Evolutionary conservation across 1,140 invertebrate genomes (phyloP).

Genomic region (Charaxes varanes): DNA sequence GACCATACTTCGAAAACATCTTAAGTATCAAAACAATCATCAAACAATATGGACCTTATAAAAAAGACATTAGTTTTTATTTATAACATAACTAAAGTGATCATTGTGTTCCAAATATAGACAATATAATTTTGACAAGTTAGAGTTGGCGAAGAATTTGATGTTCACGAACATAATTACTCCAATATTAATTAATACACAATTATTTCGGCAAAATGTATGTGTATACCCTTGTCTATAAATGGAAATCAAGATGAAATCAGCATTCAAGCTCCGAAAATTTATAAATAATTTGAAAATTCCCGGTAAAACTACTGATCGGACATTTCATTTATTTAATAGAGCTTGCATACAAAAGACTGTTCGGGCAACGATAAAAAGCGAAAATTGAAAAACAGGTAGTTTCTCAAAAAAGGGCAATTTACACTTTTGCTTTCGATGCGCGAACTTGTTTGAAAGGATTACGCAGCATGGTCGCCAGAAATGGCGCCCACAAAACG

Average conservation of each 20-base stretch:
- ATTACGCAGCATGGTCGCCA: slow-evolving; percentile 14
- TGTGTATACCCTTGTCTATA: too few relatives aligned
- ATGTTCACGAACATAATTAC: too few relatives aligned
- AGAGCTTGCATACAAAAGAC: slow-evolving; percentile 20
- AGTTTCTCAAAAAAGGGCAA: neutral
- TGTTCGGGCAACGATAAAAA: slow-evolving; percentile 12
- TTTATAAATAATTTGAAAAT: slow-evolving; percentile 1
- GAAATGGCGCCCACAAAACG: slow-evolving; percentile 10
- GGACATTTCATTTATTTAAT: slow-evolving; percentile 2
- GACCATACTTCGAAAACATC: slow-evolving; percentile 45
- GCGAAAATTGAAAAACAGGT: neutral
- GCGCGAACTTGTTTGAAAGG: slow-evolving; percentile 16
- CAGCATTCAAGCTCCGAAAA: slow-evolving; percentile 18
- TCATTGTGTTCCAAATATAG: slow-evolving; percentile 18
- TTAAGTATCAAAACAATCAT: slow-evolving; percentile 60
- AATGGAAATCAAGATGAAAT: slow-evolving; percentile 15
- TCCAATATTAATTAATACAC: too few relatives aligned
- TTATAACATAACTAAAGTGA: slow-evolving; percentile 39
- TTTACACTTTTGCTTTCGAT: slow-evolving; percentile 4
- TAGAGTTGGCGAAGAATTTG: neutral
- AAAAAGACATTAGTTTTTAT: slow-evolving; percentile 62
- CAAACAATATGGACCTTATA: slow-evolving; percentile 58
- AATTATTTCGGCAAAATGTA: too few relatives aligned
- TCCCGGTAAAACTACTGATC: too few relatives aligned
- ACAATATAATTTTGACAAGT: slow-evolving; percentile 5